Percentiles rank a stretch among this genome's conserved stretches.
These are phyloP conservation scores for Chydorus sphaericus DNA, from an alignment of 2,888 invertebrate genomes.

Conservation along the genomic window DNA sequence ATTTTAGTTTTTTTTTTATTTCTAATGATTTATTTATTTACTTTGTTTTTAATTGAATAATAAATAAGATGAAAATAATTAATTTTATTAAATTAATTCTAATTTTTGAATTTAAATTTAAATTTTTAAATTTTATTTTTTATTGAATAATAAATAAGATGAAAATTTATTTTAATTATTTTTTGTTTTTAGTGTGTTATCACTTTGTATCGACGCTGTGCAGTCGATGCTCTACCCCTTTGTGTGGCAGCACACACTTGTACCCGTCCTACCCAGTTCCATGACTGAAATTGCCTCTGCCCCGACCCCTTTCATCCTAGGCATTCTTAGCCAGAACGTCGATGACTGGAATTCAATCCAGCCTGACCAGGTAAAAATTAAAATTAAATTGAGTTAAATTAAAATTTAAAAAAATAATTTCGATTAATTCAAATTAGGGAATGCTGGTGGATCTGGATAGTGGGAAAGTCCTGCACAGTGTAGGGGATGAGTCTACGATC, in stretches of 20 bases:
- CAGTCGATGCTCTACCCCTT: conserved; percentile 64
- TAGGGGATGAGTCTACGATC: conserved; percentile 62
- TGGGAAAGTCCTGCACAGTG: conserved; percentile 43
- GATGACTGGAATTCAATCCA: conserved; percentile 27
- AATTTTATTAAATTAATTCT: conserved; percentile 1
- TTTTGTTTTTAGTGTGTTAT: conserved; percentile 41
- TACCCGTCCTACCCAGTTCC: conserved; percentile 52
- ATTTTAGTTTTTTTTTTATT: too few relatives aligned
- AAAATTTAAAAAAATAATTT: not conserved
- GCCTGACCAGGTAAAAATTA: conserved; percentile 38
- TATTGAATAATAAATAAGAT: too few relatives aligned
- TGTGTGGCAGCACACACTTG: conserved; percentile 68
- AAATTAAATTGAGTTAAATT: not conserved
- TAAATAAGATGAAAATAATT: too few relatives aligned
- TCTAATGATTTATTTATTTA: too few relatives aligned
- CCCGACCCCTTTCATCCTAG: conserved; percentile 63
- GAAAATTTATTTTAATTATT: too few relatives aligned
- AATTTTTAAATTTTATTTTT: conserved; percentile 13
- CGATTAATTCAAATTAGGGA: conserved; percentile 33
- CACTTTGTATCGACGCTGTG: conserved; percentile 58
- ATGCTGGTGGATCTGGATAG: conserved; percentile 58
- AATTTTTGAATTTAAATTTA: too few relatives aligned
- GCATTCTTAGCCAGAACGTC: conserved; percentile 36
- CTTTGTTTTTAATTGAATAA: too few relatives aligned
- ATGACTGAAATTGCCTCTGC: conserved; percentile 50